Conservation (phyloP, 2,797 vertebrate species). For the Pseudochirops corinnae region DNA sequence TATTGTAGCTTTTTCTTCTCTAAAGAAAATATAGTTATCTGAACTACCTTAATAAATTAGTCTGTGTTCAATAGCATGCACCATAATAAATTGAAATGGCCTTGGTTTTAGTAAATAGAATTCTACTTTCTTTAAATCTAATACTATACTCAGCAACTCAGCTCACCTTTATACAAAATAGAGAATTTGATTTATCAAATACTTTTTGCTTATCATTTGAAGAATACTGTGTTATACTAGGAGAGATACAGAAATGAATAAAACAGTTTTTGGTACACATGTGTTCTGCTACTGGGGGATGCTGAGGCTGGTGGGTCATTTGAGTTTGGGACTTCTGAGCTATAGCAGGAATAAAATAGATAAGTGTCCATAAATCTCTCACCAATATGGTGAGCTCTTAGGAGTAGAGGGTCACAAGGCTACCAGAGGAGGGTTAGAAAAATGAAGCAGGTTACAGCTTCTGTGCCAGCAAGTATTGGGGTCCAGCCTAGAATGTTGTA, state of each 20-base stretch:
- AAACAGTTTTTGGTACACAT: neutral
- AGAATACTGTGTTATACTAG: neutral
- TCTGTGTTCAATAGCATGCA: neutral
- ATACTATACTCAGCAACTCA: neutral
- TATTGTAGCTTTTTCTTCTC: neutral
- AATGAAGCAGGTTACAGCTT: neutral
- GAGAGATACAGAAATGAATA: neutral
- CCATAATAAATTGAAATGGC: neutral
- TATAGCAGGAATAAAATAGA: neutral
- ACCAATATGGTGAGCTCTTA: neutral
- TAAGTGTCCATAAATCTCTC: neutral
- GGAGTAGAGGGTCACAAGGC: neutral
- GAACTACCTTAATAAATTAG: neutral
- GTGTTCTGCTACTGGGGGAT: neutral
- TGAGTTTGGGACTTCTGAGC: neutral
- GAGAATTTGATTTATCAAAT: neutral
- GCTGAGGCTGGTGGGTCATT: neutral
- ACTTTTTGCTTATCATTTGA: neutral
- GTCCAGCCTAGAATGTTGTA: neutral
- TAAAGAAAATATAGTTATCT: neutral
- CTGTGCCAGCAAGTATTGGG: neutral
- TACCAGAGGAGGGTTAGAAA: neutral
- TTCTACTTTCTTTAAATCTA: neutral
- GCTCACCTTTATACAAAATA: neutral
- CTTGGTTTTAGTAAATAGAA: neutral